Base-by-base conservation (phyloP, 2,888 invertebrate species). In the Leistus spinibarbis region DNA sequence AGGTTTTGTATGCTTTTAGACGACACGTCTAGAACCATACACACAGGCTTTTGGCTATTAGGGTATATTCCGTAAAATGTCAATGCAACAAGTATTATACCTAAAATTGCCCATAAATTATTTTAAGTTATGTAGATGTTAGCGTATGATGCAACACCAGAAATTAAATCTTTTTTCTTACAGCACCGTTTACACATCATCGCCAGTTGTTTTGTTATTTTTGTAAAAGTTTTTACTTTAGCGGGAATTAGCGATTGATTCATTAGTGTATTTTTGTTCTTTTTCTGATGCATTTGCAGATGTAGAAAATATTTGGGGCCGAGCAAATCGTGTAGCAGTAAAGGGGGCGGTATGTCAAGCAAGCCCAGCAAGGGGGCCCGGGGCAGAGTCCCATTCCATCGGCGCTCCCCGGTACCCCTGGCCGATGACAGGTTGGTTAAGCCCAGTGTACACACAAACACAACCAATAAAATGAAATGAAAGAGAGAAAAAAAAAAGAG, bases 371-470 rank as follows among this genome's bases (percentile, higher is more conserved):
- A 83, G 80, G 81, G 81, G 77, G 80, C 80, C 78, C 83, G 86
- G 85, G 87, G 86, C 81, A 85, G 86, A 82, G 87, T 89, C 83
- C 90, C 90, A 82, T 90, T 90, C 87, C 90, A 90, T 85, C 88
- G 89, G 86, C 88, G 90, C 83, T 88, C 88, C 81, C 86, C 86
- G 82, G 83, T 86, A 83, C 86, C 85, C 84, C 84, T 78, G 71
- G 76, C 76, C 56, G 76, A 79, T 62, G 76, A 75, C 78, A 76
- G 72, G 72, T 72, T 71, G 64, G 71, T 68, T 66, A 10, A 66
- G 53, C 66, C 40, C 40, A 40, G 40, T 40, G 53, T 23, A 64
- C 27, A 23, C 64, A 64, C 64, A 27, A 57, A 57, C 64, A 27
- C 24, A 27, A 16, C 27, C 27, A 23, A 19, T 23, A 64, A 20